phyloP scores from a whole-genome alignment of 2,113 vertebrate genomes.

The Paramormyrops kingsleyae region DNA sequence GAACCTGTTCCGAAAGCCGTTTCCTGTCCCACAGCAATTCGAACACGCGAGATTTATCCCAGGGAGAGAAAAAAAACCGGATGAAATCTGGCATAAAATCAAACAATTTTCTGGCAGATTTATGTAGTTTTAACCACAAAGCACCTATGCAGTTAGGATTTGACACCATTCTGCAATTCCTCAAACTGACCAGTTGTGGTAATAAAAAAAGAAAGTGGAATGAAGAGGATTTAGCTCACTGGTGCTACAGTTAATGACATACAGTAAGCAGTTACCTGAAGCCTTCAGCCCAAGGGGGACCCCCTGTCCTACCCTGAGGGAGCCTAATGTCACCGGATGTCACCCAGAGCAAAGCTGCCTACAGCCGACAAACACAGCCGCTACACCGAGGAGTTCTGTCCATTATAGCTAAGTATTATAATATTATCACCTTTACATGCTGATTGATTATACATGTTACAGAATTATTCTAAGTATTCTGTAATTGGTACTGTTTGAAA shows the following conservation, averaged over 20 bases:
- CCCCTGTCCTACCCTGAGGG: not conserved
- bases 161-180: not conserved
- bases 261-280: not conserved
- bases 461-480: not conserved
- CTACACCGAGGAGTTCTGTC: not conserved
- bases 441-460: not conserved
- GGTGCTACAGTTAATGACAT: not conserved
- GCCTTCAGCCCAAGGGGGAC: not conserved
- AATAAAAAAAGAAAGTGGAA: not conserved
- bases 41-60: not conserved
- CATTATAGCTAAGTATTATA: not conserved
- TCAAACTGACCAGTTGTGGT: not conserved
- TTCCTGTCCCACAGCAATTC: not conserved
- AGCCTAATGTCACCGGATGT: not conserved
- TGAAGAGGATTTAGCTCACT: not conserved
- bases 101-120: not conserved
- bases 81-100: not conserved
- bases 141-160: not conserved
- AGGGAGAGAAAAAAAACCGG: not conserved
- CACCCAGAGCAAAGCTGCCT: not conserved
- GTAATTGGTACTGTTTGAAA: not conserved
- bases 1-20: not conserved
- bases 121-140: not conserved
- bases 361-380: not conserved
- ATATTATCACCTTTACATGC: not conserved